These are phyloP conservation scores for Hoplodrina blanda DNA, from an alignment of 2,888 invertebrate genomes.

Conservation along the genomic window DNA sequence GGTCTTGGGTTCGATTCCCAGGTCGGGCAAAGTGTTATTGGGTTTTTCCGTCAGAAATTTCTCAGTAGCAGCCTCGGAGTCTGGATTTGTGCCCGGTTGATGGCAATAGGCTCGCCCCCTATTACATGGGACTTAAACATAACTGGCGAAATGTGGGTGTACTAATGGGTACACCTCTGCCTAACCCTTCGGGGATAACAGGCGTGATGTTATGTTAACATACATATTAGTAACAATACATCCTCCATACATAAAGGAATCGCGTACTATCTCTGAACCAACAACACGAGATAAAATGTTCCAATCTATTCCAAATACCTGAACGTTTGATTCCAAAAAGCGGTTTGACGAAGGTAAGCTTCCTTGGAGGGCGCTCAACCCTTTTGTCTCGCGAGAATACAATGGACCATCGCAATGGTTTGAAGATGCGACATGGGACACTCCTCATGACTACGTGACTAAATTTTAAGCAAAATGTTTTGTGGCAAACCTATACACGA, in stretches of 20 bases:
- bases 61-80: too few species aligned
- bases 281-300: constrained; percentile 68
- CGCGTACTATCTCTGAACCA: constrained; percentile 43
- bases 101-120: too few species aligned
- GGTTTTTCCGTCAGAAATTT: too few species aligned
- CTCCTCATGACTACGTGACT: constrained; percentile 86
- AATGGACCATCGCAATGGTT: constrained; percentile 88
- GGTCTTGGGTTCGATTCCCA: too few species aligned
- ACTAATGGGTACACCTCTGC: too few species aligned
- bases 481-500: constrained; percentile 80
- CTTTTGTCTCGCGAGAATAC: constrained; percentile 89
- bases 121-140: too few species aligned
- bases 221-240: constrained; percentile 48
- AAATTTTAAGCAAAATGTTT: constrained; percentile 88
- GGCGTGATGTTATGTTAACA: too few species aligned
- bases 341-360: constrained; percentile 87
- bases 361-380: constrained; percentile 84
- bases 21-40: too few species aligned
- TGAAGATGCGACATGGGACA: constrained; percentile 88
- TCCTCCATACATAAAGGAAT: constrained; percentile 44
- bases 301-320: constrained; percentile 84
- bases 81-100: too few species aligned
- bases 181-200: too few species aligned
- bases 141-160: too few species aligned
- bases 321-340: constrained; percentile 83